Evolutionary conservation across 1,140 invertebrate species (phyloP).

Genomic region (Listronotus oregonensis): DNA sequence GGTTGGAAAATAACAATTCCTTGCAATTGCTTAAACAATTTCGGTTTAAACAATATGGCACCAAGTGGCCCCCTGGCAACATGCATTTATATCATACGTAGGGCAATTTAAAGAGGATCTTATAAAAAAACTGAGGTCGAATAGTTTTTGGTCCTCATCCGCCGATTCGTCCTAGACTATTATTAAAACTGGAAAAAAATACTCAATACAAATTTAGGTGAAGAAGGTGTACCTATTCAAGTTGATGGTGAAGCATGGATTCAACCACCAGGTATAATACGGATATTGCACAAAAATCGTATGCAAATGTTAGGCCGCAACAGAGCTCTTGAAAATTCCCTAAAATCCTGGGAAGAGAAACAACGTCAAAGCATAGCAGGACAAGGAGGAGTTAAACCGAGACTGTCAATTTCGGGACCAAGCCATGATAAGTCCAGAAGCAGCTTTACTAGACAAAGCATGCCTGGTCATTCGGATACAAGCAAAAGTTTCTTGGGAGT

Average conservation of each 20-base stretch:
- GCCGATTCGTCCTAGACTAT: too few relatives aligned
- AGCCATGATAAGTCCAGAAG: conserved; percentile 50
- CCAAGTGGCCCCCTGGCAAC: too few relatives aligned
- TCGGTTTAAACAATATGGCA: too few relatives aligned
- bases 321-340: conserved; percentile 83
- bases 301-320: conserved; percentile 95
- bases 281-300: conserved; percentile 95
- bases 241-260: conserved; percentile 98
- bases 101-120: too few relatives aligned
- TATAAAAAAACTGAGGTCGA: too few relatives aligned
- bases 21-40: too few relatives aligned
- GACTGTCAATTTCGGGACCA: conserved; percentile 44
- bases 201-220: conserved; percentile 57
- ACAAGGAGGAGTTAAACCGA: conserved; percentile 46
- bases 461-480: conserved; percentile 44
- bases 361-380: conserved; percentile 68
- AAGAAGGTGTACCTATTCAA: conserved; percentile 87
- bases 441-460: conserved; percentile 52
- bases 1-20: too few relatives aligned
- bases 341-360: conserved; percentile 94
- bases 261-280: conserved; percentile 94
- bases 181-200: too few relatives aligned
- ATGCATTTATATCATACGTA: too few relatives aligned
- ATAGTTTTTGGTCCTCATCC: too few relatives aligned
- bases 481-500: conserved; percentile 52